Evolutionary conservation across 2,113 vertebrate genomes (phyloP), one percentile per base, ranked within the genome.

Genomic region (Hemichromis elongatus): DNA sequence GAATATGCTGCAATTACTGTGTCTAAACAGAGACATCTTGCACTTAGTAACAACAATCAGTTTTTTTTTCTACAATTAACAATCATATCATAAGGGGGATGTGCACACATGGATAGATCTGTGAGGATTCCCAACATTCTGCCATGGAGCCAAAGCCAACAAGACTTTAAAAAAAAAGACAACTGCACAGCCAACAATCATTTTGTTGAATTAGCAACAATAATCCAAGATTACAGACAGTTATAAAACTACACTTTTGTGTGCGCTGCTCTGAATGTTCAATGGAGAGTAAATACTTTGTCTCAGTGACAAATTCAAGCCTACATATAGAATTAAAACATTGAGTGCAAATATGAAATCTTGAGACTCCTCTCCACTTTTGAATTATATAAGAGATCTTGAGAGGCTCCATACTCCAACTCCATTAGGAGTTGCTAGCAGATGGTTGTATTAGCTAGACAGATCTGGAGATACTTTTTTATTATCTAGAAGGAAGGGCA

Each of bases 381-480:
- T 90, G 45, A 93, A 91, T 92, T 83, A 92, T 92, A 89, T 50
- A 92, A 78, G 57, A 91, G 47, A 66, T 85, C 80, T 87, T 90
- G 82, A 86, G 85, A 92, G 18, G 56, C 75, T 85, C 73, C 75
- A 82, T 89, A 63, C 19, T 37, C 59, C 33, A 91, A 88, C 80
- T 88, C 86, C 89, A 86, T 89, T 86, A 93, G 89, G 55, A 86
- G 79, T 57, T 88, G 68, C 88, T 54, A 83, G 82, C 88, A 93
- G 91, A 91, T 84, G 89, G 88, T 63, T 92, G 85, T 84, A 85
- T 89, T 86, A 90, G 80, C 78, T 66, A 83, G 52, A 86, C 77
- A 89, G 79, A 83, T 30, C 56, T 81, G 83, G 50, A 83, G 77
- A 91, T 85, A 86, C 21, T 84, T 92, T 92, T 91, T 92, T 84